Evolutionary conservation across 2,888 invertebrate genomes (phyloP).

Genomic region (Penaeus monodon): DNA sequence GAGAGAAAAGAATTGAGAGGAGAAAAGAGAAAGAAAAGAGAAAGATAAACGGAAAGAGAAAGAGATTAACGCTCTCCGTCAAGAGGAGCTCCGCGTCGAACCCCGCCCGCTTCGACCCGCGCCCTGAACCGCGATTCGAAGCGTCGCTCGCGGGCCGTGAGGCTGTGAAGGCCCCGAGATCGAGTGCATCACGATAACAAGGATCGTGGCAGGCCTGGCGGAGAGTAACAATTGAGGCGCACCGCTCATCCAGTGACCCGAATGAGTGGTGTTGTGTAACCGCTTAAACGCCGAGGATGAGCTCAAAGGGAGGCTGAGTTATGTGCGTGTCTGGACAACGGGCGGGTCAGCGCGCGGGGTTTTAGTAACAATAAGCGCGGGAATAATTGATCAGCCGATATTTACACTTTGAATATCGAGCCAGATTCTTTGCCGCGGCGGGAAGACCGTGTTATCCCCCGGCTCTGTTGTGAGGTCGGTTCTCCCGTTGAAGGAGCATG

Average conservation of each 20-base stretch:
- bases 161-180: not conserved
- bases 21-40: not conserved
- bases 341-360: slow-evolving; percentile 30
- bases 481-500: not conserved
- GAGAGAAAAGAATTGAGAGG: not conserved
- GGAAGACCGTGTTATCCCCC: not conserved
- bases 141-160: not conserved
- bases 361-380: slow-evolving; percentile 48
- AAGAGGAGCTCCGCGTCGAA: too few species aligned
- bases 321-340: slow-evolving; percentile 31
- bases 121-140: not conserved
- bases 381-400: slow-evolving; percentile 43
- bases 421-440: not conserved
- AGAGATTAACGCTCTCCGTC: not conserved
- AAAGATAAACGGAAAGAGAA: slow-evolving; percentile 7
- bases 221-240: not conserved
- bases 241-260: not conserved
- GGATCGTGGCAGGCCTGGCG: too few species aligned
- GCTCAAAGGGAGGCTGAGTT: slow-evolving; percentile 11
- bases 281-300: slow-evolving; percentile 3
- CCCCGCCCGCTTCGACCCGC: too few species aligned
- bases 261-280: slow-evolving; percentile 29
- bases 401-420: slow-evolving; percentile 21
- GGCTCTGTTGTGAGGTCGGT: not conserved
- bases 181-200: slow-evolving; percentile 17